phyloP scores from a whole-genome alignment of 2,113 vertebrate species.

The Psilopsiagon aymara region DNA sequence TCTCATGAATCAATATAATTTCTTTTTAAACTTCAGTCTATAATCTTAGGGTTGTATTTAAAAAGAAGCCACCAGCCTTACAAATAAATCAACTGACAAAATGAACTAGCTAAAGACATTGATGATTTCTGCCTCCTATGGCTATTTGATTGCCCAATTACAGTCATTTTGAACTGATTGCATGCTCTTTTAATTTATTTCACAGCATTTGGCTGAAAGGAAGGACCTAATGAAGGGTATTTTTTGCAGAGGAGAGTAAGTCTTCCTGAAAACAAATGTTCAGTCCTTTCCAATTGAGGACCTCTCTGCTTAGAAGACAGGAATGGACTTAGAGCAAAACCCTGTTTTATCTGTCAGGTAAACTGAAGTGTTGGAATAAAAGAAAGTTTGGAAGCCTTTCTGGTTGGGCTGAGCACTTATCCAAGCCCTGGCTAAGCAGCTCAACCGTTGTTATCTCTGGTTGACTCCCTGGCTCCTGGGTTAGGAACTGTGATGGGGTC shows the following conservation, averaged over 20 bases:
- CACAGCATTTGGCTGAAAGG: slow-evolving; percentile 44
- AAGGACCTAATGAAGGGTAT: slow-evolving; percentile 18
- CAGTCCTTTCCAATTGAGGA: background rate
- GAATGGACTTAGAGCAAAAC: background rate
- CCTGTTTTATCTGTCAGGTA: background rate
- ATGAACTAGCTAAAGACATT: slow-evolving; percentile 20
- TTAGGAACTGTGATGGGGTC: background rate
- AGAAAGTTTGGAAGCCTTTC: background rate
- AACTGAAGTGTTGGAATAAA: background rate
- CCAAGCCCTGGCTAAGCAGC: background rate
- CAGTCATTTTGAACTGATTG: slow-evolving; percentile 66
- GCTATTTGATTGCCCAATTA: slow-evolving; percentile 67
- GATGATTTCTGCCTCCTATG: slow-evolving; percentile 48
- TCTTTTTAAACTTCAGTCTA: slow-evolving; percentile 17
- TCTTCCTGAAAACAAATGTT: background rate
- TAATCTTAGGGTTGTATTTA: slow-evolving; percentile 19
- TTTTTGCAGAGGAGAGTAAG: background rate
- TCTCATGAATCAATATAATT: background rate
- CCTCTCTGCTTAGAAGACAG: background rate
- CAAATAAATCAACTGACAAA: slow-evolving; percentile 25
- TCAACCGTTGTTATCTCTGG: background rate
- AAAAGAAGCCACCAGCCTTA: background rate
- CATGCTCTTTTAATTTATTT: slow-evolving; percentile 75
- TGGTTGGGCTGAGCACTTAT: background rate
- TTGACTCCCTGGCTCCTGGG: background rate